Evolutionary conservation across 2,113 vertebrate species (phyloP), one percentile per base, ranked within the genome.

Genomic region (Hippocampus mohnikei): DNA sequence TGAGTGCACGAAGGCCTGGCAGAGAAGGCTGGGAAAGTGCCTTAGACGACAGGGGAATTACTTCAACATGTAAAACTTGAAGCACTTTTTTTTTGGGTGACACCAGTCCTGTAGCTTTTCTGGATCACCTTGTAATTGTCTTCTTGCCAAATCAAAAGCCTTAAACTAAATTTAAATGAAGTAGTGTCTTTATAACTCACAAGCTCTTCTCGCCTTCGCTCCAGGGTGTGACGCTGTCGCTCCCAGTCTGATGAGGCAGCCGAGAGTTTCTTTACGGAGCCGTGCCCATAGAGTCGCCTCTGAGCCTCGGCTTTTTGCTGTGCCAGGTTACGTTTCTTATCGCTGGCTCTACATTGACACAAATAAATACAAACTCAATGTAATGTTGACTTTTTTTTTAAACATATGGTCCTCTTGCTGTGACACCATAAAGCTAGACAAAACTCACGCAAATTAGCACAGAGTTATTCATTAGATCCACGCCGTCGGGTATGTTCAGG

Each of bases 281-380:
- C 95, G 52, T 98, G 95, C 70, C 97, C 97, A 8, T 99, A 99
- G 0, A 99, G 93, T 8, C 97, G 93, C 71, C 91, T 94, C 78
- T 98, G 96, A 78, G 97, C 96, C 78, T 98, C 97, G 0, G 96
- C 97, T 87, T 99, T 99, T 83, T 99, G 96, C 84, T 96, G 95
- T 33, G 96, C 97, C 88, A 99, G 91, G 89, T 98, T 98, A 78
- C 88, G 95, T 71, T 95, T 96, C 91, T 97, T 98, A 91, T 99
- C 97, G 8, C 97, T 98, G 63, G 95, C 94, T 88, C 97, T 99
- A 86, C 73, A 91, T 84, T 74, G 6, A 78, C 64, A 29, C 7
- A 63, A 56, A 79, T 33, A 71, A 61, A 44, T 29, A 27, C 9
- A 52, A 71, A 50, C 12, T 52, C 13, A 52, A 27, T 21, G 12